Evolutionary conservation across 2,888 invertebrate species (phyloP).

Genomic region (Eupithecia insigniata): DNA sequence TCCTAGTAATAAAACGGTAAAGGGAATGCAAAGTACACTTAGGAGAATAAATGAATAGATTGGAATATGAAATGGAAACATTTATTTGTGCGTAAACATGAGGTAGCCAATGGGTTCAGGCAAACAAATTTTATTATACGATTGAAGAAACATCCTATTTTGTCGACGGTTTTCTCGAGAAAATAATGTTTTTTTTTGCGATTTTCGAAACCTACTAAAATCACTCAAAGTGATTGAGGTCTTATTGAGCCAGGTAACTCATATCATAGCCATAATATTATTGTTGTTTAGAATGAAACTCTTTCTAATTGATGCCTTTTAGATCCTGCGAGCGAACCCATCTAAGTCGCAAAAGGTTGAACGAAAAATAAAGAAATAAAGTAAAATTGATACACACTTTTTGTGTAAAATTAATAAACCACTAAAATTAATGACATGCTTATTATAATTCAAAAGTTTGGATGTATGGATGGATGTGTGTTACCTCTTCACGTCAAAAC

Average conservation of each 20-base stretch:
- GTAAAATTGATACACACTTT: background rate
- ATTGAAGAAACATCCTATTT: constrained; percentile 2
- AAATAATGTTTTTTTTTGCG: background rate
- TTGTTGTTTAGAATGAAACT: background rate
- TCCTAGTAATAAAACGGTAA: constrained; percentile 53
- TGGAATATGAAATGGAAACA: constrained; percentile 11
- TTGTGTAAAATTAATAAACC: background rate
- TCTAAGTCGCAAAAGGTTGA: background rate
- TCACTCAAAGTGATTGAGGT: background rate
- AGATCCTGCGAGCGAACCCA: background rate
- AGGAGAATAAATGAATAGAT: constrained; percentile 13
- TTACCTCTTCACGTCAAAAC: no score
- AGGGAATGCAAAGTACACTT: constrained; percentile 45
- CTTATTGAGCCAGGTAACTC: background rate
- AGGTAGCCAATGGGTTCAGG: constrained; percentile 4
- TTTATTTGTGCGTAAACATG: constrained; percentile 5
- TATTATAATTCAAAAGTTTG: no score
- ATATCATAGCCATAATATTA: background rate
- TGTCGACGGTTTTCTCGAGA: background rate
- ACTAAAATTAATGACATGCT: no score
- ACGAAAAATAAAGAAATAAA: background rate
- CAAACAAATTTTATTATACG: constrained; percentile 11
- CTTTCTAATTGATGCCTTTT: background rate
- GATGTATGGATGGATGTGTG: no score
- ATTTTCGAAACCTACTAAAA: background rate